phyloP scores from a whole-genome alignment of 2,888 invertebrate species.

The Drosophila histrio region DNA sequence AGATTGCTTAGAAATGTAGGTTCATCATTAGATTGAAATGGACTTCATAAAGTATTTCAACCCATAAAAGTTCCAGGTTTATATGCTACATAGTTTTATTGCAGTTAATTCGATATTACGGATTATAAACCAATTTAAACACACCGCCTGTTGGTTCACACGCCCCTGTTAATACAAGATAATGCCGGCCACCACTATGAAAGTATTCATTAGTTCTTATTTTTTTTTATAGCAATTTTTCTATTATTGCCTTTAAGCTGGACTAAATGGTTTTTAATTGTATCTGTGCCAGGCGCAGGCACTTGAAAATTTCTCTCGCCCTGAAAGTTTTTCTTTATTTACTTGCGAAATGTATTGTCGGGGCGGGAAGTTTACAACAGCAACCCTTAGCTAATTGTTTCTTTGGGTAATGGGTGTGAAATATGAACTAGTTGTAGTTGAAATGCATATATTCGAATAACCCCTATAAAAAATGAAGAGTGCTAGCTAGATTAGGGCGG shows the following conservation, averaged over 20 bases:
- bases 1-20: neutral
- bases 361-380: conserved; percentile 17
- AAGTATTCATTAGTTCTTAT: conserved; percentile 14
- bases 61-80: neutral
- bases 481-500: conserved; percentile 2
- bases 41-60: neutral
- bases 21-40: neutral
- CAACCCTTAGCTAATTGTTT: conserved; percentile 67
- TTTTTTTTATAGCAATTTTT: conserved; percentile 54
- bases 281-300: conserved; percentile 54
- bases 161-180: conserved; percentile 35
- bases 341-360: conserved; percentile 14
- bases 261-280: conserved; percentile 74
- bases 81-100: neutral
- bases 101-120: neutral
- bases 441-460: conserved; percentile 5
- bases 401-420: conserved; percentile 56
- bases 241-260: conserved; percentile 60
- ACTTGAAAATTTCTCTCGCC: conserved; percentile 56
- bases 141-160: conserved; percentile 43
- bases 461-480: conserved; percentile 32
- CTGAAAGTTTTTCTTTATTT: conserved; percentile 36
- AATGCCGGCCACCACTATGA: conserved; percentile 39
- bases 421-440: conserved; percentile 42
- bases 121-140: conserved; percentile 25